A percentile compares a stretch with the other conserved stretches of the same genome.
These are phyloP conservation scores for Heterohyrax brucei DNA, from an alignment of 2,797 vertebrate species.

Conservation along the genomic window DNA sequence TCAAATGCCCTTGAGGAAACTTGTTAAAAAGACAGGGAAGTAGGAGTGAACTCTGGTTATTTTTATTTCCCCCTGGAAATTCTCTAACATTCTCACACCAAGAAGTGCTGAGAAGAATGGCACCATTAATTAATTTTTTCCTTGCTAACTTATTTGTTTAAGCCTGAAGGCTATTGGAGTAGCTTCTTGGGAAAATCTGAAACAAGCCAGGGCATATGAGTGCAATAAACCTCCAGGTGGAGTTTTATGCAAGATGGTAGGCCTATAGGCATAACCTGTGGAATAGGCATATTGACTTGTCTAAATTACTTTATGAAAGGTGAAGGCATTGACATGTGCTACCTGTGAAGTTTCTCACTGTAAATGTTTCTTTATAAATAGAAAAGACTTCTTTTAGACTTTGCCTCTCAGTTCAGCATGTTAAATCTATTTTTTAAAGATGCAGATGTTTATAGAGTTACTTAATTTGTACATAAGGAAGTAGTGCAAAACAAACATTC, in stretches of 20 bases:
- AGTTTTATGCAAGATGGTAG: not conserved
- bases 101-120: constrained; percentile 23
- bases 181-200: not conserved
- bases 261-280: not conserved
- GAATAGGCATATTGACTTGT: not conserved
- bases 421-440: not conserved
- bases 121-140: constrained; percentile 63
- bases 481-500: not conserved
- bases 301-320: not conserved
- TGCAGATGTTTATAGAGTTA: not conserved
- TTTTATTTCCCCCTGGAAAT: constrained; percentile 65
- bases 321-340: not conserved
- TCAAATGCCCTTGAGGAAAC: constrained; percentile 9
- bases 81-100: constrained; percentile 67
- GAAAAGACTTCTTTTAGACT: not conserved
- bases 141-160: constrained; percentile 26
- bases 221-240: not conserved
- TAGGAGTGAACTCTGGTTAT: constrained; percentile 52
- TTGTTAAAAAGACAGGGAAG: not conserved
- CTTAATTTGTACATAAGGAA: not conserved
- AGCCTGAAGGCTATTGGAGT: not conserved
- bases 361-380: not conserved
- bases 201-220: not conserved
- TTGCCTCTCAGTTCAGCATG: not conserved
- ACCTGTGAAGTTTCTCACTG: not conserved